A percentile compares a stretch with the other conserved stretches of the same genome.
Conservation (phyloP, 2,113 vertebrate species). For the Candoia aspera region DNA sequence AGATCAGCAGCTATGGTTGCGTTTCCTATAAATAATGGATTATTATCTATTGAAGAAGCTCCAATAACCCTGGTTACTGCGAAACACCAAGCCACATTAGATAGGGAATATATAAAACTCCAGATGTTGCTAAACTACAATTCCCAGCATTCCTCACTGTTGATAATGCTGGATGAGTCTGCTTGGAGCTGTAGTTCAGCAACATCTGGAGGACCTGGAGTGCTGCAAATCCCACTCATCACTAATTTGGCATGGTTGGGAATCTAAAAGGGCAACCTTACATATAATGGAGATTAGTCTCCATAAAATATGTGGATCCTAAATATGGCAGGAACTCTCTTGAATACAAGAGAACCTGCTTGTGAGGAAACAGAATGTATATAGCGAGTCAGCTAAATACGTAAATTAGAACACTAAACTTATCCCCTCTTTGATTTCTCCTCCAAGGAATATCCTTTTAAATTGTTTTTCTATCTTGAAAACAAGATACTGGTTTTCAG, state of each 20-base stretch:
- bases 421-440: not conserved
- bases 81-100: not conserved
- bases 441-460: not conserved
- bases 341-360: not conserved
- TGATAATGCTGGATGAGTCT: not conserved
- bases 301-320: not conserved
- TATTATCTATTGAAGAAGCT: not conserved
- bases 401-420: not conserved
- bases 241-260: not conserved
- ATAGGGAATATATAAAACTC: not conserved
- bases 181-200: not conserved
- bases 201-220: not conserved
- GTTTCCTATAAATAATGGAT: not conserved
- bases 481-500: conserved; percentile 45
- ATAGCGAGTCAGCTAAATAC: not conserved
- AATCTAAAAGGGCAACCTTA: not conserved
- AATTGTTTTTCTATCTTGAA: conserved; percentile 1
- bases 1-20: not conserved
- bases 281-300: not conserved
- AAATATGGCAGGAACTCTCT: not conserved
- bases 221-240: not conserved
- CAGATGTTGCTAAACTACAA: not conserved
- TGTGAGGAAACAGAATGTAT: not conserved
- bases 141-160: not conserved
- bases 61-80: not conserved